phyloP scores from a whole-genome alignment of 2,888 invertebrate species.

The Helicoverpa assulta region DNA sequence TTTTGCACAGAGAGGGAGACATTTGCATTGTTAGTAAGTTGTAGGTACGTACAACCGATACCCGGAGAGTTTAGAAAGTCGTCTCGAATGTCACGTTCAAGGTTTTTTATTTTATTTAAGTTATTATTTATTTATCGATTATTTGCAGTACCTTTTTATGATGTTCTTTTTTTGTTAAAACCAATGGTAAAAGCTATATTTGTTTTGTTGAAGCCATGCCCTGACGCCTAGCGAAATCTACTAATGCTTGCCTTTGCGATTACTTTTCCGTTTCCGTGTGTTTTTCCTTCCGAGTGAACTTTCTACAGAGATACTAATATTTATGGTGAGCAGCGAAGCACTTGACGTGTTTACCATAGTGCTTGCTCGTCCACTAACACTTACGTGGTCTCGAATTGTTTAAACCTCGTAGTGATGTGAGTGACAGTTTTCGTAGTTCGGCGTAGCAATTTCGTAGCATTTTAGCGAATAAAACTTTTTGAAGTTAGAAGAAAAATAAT shows the following conservation, averaged over 20 bases:
- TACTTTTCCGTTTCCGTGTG: slow-evolving; percentile 21
- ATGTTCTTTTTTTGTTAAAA: slow-evolving; percentile 12
- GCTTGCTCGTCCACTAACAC: background rate
- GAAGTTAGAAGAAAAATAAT: too few species aligned
- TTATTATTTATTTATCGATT: slow-evolving; percentile 47
- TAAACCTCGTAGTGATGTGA: background rate
- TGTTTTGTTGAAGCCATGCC: slow-evolving; percentile 25
- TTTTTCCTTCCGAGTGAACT: slow-evolving; percentile 31
- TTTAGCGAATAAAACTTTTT: background rate
- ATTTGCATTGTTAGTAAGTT: slow-evolving; percentile 42
- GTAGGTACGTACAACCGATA: slow-evolving; percentile 39
- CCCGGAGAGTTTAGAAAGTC: slow-evolving; percentile 58
- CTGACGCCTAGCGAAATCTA: slow-evolving; percentile 42
- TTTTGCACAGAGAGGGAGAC: slow-evolving; percentile 29
- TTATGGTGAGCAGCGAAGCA: slow-evolving; percentile 5
- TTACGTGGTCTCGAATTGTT: background rate
- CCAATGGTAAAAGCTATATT: background rate
- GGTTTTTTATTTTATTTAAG: slow-evolving; percentile 47
- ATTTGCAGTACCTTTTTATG: slow-evolving; percentile 31
- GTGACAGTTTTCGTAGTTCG: background rate
- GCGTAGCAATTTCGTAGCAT: slow-evolving; percentile 10
- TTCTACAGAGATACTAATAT: background rate
- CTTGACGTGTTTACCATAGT: background rate
- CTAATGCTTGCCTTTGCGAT: slow-evolving; percentile 51
- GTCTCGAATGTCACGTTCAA: slow-evolving; percentile 56